Evolutionary conservation across 2,113 vertebrate genomes (phyloP).

Genomic region (Platycercus adscitus): DNA sequence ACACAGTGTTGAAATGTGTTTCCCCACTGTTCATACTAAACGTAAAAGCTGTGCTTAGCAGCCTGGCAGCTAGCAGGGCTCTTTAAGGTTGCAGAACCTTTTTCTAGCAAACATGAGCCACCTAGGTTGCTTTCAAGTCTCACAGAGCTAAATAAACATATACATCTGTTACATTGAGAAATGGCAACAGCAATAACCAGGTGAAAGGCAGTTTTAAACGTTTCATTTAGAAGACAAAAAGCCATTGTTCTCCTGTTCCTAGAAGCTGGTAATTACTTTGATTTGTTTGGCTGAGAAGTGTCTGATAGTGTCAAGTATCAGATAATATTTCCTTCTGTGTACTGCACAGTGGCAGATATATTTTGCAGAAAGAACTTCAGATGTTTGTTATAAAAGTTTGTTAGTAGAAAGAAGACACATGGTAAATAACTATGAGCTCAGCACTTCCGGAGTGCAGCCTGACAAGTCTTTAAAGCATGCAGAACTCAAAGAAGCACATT

Average conservation of each 20-base stretch:
- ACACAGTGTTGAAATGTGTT: neutral
- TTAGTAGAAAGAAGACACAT: neutral
- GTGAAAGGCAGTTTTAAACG: constrained; percentile 4
- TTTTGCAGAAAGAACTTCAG: constrained; percentile 32
- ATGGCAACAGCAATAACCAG: neutral
- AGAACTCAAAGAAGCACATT: neutral
- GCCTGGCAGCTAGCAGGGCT: neutral
- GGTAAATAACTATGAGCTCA: neutral
- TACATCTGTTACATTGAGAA: neutral
- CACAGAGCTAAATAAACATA: neutral
- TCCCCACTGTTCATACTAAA: neutral
- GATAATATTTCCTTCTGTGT: neutral
- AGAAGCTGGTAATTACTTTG: neutral
- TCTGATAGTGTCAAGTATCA: neutral
- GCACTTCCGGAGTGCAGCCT: neutral
- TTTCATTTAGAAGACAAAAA: constrained; percentile 19
- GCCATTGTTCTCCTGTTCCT: constrained; percentile 28
- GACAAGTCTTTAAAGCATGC: neutral
- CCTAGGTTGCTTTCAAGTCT: neutral
- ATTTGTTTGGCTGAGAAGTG: neutral
- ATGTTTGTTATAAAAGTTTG: neutral
- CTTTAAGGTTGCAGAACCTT: neutral
- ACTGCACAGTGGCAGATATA: neutral
- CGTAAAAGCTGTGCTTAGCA: neutral
- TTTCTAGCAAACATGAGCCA: neutral